Conservation (phyloP, 2,113 vertebrate genomes). For the Chauna torquata region DNA sequence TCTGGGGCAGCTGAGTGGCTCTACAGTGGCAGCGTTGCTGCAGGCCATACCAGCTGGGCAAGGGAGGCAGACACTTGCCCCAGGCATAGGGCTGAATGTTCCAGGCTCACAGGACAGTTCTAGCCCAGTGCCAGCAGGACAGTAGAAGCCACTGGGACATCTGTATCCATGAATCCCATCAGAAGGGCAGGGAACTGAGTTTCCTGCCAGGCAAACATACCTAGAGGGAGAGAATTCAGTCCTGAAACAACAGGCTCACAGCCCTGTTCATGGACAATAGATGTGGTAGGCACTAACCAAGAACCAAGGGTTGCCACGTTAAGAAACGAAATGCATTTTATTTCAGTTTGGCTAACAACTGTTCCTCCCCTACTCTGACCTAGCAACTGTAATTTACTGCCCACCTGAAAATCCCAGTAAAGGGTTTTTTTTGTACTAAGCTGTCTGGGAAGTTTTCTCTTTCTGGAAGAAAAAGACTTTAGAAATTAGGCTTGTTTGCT, state of each 20-base stretch:
- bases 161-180: slow-evolving; percentile 82
- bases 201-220: slow-evolving; percentile 87
- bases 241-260: background rate
- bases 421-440: background rate
- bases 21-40: slow-evolving; percentile 69
- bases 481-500: background rate
- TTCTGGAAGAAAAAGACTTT: background rate
- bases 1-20: slow-evolving; percentile 80
- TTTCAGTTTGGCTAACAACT: background rate
- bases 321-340: background rate
- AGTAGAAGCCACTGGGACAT: slow-evolving; percentile 85
- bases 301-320: background rate
- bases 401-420: background rate
- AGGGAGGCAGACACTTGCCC: slow-evolving; percentile 77
- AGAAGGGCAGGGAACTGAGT: slow-evolving; percentile 74
- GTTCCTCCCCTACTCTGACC: background rate
- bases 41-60: slow-evolving; percentile 85
- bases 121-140: slow-evolving; percentile 78
- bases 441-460: background rate
- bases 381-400: background rate
- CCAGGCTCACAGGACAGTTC: slow-evolving; percentile 88
- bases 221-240: slow-evolving; percentile 63
- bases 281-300: background rate
- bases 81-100: slow-evolving; percentile 81
- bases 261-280: background rate